Base-by-base conservation (phyloP, 2,888 invertebrate genomes). In the Andricus quercusramuli region DNA sequence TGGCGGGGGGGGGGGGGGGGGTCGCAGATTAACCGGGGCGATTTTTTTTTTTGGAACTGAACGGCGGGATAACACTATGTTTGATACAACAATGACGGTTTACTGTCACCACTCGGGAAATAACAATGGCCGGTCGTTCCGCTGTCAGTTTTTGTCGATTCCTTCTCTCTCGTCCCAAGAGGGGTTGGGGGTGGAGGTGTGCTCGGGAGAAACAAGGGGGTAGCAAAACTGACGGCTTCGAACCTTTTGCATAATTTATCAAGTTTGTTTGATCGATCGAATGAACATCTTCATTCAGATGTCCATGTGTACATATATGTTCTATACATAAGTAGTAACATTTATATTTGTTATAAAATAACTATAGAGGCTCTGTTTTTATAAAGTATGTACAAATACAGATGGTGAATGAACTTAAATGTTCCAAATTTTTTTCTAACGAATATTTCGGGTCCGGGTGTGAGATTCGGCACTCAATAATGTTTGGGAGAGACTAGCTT, bases 101-200 rank as follows among this genome's bases (percentile, higher is more conserved):
- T 91, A 91, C 91, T 89, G 90, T 91, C 91, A 91, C 90, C 90
- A 89, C 89, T 90, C 87, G 87, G 88, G 82, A 83, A 80, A 83
- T 87, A 83, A 90, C 90, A 91, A 91, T 90, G 85, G 83, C 84
- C 85, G 89, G 85, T 89, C 90, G 89, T 87, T 89, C 87, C 89
- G 88, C 88, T 88, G 91, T 90, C 90, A 90, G 91, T 90, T 91
- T 91, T 90, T 90, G 89, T 89, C 90, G 88, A 90, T 89, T 91
- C 87, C 87, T 88, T 89, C 86, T 84, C 85, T 85, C 80, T 83
- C 84, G 80, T 85, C 83, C 44, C 70, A 29, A 78, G 82, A 76
- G 82, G 77, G 67, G 56, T 79, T 67, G 81, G 83, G 80, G 82
- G 80, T 65, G 81, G 83, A 70, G 83, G 47, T 77, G 64, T 80